Conservation (phyloP, 2,888 invertebrate genomes). For the Oscheius sp. region DNA sequence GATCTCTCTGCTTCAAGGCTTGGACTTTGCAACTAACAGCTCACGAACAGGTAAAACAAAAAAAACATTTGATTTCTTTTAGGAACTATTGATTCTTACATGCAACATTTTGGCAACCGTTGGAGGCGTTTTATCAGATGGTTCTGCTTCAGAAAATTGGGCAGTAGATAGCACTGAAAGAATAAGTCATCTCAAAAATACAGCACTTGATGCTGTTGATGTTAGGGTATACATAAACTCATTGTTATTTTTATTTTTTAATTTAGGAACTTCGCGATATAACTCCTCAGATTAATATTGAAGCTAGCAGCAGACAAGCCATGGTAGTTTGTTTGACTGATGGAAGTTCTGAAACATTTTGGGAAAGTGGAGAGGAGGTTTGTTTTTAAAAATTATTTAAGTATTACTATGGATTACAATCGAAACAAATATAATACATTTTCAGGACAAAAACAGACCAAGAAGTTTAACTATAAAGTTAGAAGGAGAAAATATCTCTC, state of each 20-base stretch:
- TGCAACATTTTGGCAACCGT: constrained; percentile 67
- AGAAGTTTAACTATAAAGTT: constrained; percentile 73
- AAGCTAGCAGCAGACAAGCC: constrained; percentile 89
- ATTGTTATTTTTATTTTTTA: background rate
- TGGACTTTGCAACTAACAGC: constrained; percentile 69
- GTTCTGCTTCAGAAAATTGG: constrained; percentile 37
- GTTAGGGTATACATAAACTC: constrained; percentile 24
- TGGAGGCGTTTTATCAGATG: constrained; percentile 65
- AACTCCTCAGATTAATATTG: constrained; percentile 81
- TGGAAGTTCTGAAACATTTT: constrained; percentile 94
- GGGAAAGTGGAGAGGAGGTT: constrained; percentile 97
- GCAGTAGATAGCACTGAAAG: constrained; percentile 14
- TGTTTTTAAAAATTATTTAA: constrained; percentile 73
- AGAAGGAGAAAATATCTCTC: constrained; percentile 76
- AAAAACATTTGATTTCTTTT: background rate
- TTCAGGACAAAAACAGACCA: constrained; percentile 84
- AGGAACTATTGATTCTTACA: constrained; percentile 64
- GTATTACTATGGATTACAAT: too few relatives aligned
- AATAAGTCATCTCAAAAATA: background rate
- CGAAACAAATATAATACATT: too few relatives aligned
- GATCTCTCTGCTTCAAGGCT: constrained; percentile 67
- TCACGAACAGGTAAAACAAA: constrained; percentile 60
- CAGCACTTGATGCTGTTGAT: constrained; percentile 33
- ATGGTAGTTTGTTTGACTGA: constrained; percentile 92
- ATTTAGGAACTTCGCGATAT: constrained; percentile 76